Base-by-base conservation (phyloP, 2,888 invertebrate species). In the Hydroisotoma schaefferi region DNA sequence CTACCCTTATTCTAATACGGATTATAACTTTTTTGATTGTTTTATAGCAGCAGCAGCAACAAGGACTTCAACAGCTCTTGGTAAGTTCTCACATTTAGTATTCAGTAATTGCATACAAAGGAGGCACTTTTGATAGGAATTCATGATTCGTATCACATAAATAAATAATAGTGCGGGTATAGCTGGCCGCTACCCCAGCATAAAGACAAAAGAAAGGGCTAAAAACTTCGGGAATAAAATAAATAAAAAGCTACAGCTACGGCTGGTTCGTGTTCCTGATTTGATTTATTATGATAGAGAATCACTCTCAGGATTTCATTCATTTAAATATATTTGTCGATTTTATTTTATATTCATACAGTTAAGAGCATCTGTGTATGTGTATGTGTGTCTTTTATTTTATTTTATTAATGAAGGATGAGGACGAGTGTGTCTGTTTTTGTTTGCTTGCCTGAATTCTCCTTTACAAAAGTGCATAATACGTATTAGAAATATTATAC, bases 51-150 rank as follows among this genome's bases (percentile, higher is more conserved):
- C 74, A 74, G 66, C 90, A 90, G 81, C 90, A 90, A 82, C 90
- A 90, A 80, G 90, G 90, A 79, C 85, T 91, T 75, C 90, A 90
- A 80, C 90, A 90, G 81, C 85, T 91, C 81, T 85, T 91, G 86
- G 91, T 91, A 86, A 88, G 47, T 47, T 33, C 33, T 10, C 33
- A n/a, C 15, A 33, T 33, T 33, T 15, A 33, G 15, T 10, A 33
- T 33, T 33, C 33, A 8, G 33, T 33, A 43, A 43, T 43, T 43
- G 43, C 22, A 43, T 43, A 6, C 6, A 8, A 33, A 29, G 51
- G 51, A 29, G 8, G 33, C 33, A 33, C 33, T n/a, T n/a, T 25
- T 49, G 29, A 18, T 28, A 29, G 10, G 44, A 43, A 12, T 49
- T 20, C 29, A 18, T 28, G 29, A 49, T 49, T 22, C 22, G 29